Percentiles rank a stretch among this genome's conserved stretches.
phyloP scores from a whole-genome alignment of 2,113 vertebrate genomes.

The Rhea americana region DNA sequence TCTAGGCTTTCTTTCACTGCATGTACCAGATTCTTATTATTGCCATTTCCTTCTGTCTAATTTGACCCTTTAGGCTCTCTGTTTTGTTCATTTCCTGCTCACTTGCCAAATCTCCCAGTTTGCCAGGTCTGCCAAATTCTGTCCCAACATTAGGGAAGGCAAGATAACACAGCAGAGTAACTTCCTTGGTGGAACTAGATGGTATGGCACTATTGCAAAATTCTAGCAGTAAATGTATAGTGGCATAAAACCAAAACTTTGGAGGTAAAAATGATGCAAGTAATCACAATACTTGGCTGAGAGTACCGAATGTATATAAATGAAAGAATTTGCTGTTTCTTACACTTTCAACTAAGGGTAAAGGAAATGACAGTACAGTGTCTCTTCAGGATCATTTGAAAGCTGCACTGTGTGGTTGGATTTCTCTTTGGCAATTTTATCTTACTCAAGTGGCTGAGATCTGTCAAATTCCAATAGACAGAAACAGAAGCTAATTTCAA shows the following conservation, averaged over 20 bases:
- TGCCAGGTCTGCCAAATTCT: background rate
- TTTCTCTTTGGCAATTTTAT: conserved; percentile 10
- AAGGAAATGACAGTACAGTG: background rate
- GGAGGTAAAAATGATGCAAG: background rate
- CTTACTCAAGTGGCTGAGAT: conserved; percentile 1
- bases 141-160: background rate
- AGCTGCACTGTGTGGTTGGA: background rate
- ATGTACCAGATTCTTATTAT: background rate
- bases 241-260: background rate
- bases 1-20: background rate
- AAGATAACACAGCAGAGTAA: background rate
- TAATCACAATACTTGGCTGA: background rate
- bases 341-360: background rate
- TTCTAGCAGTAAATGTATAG: background rate
- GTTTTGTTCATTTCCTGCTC: background rate
- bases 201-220: background rate
- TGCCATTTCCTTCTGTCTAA: background rate
- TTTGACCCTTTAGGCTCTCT: background rate
- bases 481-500: conserved; percentile 24
- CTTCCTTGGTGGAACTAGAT: background rate
- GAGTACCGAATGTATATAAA: background rate
- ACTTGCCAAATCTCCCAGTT: background rate
- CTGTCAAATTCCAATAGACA: background rate
- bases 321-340: background rate
- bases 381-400: background rate